These are phyloP conservation scores for Thecophora atra DNA, from an alignment of 2,888 invertebrate species.

Conservation along the genomic window DNA sequence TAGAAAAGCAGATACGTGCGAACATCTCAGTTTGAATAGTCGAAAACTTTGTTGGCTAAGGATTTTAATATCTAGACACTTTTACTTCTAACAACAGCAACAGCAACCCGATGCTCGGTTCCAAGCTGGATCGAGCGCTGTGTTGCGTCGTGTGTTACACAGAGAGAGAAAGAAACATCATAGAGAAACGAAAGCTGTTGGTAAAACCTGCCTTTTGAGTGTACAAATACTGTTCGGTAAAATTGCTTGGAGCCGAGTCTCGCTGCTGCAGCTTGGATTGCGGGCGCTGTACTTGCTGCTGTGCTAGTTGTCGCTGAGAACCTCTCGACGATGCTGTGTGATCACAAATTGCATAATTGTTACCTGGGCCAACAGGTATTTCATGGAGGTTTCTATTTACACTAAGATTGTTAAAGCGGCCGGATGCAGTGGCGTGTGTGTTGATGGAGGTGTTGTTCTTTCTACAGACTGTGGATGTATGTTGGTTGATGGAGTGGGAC, in stretches of 20 bases:
- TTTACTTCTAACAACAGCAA: not conserved
- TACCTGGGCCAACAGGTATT: slow-evolving; percentile 24
- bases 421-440: slow-evolving; percentile 28
- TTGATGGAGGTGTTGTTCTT: slow-evolving; percentile 34
- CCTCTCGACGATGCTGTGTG: slow-evolving; percentile 16
- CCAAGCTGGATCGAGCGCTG: no score
- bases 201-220: slow-evolving; percentile 35
- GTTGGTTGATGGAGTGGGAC: slow-evolving; percentile 42
- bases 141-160: not conserved
- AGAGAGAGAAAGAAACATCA: slow-evolving; percentile 5
- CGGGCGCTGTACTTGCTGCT: no score
- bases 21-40: not conserved
- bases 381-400: slow-evolving; percentile 14
- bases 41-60: not conserved
- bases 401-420: slow-evolving; percentile 27
- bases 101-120: not conserved
- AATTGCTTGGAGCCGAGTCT: slow-evolving; percentile 16
- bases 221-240: slow-evolving; percentile 28
- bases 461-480: slow-evolving; percentile 37
- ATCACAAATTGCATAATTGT: slow-evolving; percentile 4
- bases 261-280: slow-evolving; percentile 32
- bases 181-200: not conserved
- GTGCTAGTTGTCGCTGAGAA: no score
- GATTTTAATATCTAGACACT: not conserved
- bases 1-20: not conserved